Base-by-base conservation (phyloP, 2,888 invertebrate species). In the Cataglyphis cursor region DNA sequence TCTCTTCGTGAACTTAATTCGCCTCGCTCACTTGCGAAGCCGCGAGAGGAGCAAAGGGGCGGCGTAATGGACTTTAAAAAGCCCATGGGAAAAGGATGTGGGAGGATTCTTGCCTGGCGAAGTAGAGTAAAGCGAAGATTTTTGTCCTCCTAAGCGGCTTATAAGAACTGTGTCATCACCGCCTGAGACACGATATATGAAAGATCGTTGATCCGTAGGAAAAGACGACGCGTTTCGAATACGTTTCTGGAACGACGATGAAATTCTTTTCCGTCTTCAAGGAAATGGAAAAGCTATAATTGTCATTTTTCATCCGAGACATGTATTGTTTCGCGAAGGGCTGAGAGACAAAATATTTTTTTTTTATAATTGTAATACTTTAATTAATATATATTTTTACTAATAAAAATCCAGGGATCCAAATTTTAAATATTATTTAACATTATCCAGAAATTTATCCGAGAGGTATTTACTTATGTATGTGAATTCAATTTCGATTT, bases 61-160 rank as follows among this genome's bases (percentile, higher is more conserved):
- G 18, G 21, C n/a, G 81, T 85, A 87, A 85, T 84, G 85, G 51
- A 73, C 84, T 84, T 84, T 80, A 82, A 86, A 87, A 88, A 83
- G 10, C 81, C 24, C 74, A 44, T 48, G 62, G 76, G 68, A 21
- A 75, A 59, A 80, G 59, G 73, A 65, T 48, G 57, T 48, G 57
- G 3, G 76, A 51, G 3, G 44, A 48, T 81, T 81, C 81, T 83
- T 78, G 78, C 54, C n/a, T 75, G 62, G 62, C n/a, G 64, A 59
- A 31, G 61, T 81, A n/a, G 38, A 68, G 44, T 82, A 24, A 44
- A 68, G 82, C 41, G 35, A 68, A 61, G 81, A 82, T 68, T 81
- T 82, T 82, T 82, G 57, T 59, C 51, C 78, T n/a, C 61, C 76
- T 89, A 85, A 87, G 89, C 84, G 57, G 89, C 87, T 88, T 88